A percentile compares a stretch with the other conserved stretches of the same genome.
phyloP scores from a whole-genome alignment of 2,797 vertebrate genomes.

The Crocidura indochinensis region DNA sequence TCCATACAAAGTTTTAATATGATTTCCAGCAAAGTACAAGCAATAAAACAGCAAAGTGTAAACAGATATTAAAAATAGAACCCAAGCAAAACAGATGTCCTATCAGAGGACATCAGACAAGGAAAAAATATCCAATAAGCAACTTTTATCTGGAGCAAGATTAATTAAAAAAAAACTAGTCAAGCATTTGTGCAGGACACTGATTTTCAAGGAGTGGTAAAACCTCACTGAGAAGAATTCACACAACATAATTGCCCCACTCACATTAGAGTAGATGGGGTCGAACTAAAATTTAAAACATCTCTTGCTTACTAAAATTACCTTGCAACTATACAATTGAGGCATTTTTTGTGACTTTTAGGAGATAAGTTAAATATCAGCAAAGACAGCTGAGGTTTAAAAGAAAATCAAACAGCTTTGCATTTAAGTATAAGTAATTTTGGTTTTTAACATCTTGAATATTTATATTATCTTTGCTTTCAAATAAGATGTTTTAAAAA shows the following conservation, averaged over 20 bases:
- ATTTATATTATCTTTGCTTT: not conserved
- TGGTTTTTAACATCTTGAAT: slow-evolving; percentile 25
- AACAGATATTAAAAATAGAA: slow-evolving; percentile 65
- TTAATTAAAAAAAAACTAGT: not conserved
- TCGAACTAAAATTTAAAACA: slow-evolving; percentile 4
- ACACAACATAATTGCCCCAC: not conserved
- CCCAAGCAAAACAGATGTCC: slow-evolving; percentile 10
- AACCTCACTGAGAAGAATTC: not conserved
- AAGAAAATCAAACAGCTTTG: not conserved
- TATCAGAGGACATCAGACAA: slow-evolving; percentile 25
- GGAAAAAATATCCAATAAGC: slow-evolving; percentile 9
- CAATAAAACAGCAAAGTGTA: slow-evolving; percentile 54
- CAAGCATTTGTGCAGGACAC: not conserved
- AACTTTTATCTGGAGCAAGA: slow-evolving; percentile 19
- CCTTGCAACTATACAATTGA: not conserved
- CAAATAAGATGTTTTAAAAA: too few relatives aligned
- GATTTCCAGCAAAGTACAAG: slow-evolving; percentile 21
- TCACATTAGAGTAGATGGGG: not conserved
- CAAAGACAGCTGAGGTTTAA: slow-evolving; percentile 22
- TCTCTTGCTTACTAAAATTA: not conserved
- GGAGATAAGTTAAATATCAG: not conserved
- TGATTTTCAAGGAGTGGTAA: slow-evolving; percentile 3
- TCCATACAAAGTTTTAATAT: slow-evolving; percentile 58
- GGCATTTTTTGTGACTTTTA: slow-evolving; percentile 21
- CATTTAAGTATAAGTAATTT: not conserved